Percentiles rank a stretch among this genome's conserved stretches.
phyloP scores from a whole-genome alignment of 2,888 invertebrate genomes.

The Gisinianus flammeolus region DNA sequence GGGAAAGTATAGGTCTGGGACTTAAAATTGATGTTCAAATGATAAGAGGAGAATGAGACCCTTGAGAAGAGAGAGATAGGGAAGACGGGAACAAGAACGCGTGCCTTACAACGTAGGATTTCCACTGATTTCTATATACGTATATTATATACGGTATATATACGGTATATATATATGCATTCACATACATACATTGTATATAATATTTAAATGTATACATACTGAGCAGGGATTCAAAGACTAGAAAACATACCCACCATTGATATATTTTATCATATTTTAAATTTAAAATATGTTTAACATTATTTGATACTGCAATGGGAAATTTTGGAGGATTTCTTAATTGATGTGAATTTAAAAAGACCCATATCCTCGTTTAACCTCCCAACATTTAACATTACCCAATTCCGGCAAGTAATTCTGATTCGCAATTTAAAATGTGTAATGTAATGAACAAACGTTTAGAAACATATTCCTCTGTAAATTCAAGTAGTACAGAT shows the following conservation, averaged over 20 bases:
- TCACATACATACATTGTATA: neutral
- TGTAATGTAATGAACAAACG: too few relatives aligned
- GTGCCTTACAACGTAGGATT: constrained; percentile 36
- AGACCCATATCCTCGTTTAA: too few relatives aligned
- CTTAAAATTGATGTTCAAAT: constrained; percentile 23
- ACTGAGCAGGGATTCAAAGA: neutral
- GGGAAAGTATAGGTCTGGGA: constrained; percentile 23
- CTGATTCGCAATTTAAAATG: too few relatives aligned
- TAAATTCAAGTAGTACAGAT: too few relatives aligned
- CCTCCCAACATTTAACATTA: too few relatives aligned
- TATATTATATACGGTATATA: neutral
- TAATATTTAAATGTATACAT: neutral
- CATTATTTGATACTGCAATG: neutral
- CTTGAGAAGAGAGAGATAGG: constrained; percentile 37
- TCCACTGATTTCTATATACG: neutral
- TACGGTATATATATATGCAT: neutral
- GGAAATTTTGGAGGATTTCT: too few relatives aligned
- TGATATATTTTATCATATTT: neutral
- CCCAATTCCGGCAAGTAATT: too few relatives aligned
- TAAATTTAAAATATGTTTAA: neutral
- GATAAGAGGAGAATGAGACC: constrained; percentile 43
- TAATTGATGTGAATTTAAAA: too few relatives aligned
- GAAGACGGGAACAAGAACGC: constrained; percentile 31
- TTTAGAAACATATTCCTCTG: too few relatives aligned
- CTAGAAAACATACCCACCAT: too few relatives aligned